phyloP scores from a whole-genome alignment of 2,797 vertebrate genomes.

The Sebastes matsubarae region DNA sequence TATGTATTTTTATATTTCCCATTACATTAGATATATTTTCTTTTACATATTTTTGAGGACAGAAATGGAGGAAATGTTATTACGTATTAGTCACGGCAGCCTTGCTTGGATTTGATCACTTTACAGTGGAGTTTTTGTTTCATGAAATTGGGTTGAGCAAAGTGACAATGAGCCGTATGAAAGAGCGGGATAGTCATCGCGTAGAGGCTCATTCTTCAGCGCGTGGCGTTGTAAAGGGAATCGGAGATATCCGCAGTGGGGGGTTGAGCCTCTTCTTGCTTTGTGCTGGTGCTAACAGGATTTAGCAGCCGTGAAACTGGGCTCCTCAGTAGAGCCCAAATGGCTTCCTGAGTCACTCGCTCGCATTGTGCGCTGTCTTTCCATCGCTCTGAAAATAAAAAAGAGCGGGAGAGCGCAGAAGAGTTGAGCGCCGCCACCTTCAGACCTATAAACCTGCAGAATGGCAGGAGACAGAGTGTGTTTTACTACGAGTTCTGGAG shows the following conservation, averaged over 20 bases:
- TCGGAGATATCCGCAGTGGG: conserved; percentile 66
- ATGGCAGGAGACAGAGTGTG: neutral
- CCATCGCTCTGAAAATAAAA: neutral
- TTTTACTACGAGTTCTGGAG: conserved; percentile 53
- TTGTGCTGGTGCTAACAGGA: conserved; percentile 76
- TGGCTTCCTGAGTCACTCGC: conserved; percentile 65
- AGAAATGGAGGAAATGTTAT: conserved; percentile 13
- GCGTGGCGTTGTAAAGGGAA: conserved; percentile 57
- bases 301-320: conserved; percentile 77
- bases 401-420: conserved; percentile 3
- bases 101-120: conserved; percentile 23
- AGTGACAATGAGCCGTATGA: conserved; percentile 39
- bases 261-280: conserved; percentile 69
- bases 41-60: conserved; percentile 2
- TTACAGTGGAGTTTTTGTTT: conserved; percentile 57
- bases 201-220: conserved; percentile 40
- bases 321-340: conserved; percentile 66
- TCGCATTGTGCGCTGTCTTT: conserved; percentile 37
- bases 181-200: conserved; percentile 45
- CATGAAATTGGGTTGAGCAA: conserved; percentile 55
- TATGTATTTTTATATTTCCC: neutral
- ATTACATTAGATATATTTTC: neutral
- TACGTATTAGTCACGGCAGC: conserved; percentile 9
- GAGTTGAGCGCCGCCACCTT: conserved; percentile 26
- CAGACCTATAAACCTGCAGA: conserved; percentile 42